These are phyloP conservation scores for Patella depressa DNA, from an alignment of 2,888 invertebrate genomes.

Conservation along the genomic window DNA sequence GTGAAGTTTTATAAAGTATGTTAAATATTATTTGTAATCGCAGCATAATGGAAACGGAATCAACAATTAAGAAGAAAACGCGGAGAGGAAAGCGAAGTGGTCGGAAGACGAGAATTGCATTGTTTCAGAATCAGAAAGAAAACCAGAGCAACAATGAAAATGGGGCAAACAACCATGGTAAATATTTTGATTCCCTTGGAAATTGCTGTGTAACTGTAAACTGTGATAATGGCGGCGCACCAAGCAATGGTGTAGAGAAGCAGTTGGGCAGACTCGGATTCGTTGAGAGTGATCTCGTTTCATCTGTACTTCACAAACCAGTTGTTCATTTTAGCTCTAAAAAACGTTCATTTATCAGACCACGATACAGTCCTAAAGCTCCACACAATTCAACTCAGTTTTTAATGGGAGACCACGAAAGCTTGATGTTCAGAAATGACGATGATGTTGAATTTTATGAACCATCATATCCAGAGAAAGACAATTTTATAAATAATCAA, in stretches of 20 bases:
- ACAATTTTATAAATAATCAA: neutral
- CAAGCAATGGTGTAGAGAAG: neutral
- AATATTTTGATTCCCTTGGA: neutral
- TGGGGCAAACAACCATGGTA: neutral
- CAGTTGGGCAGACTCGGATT: neutral
- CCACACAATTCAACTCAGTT: constrained; percentile 55
- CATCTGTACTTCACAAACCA: neutral
- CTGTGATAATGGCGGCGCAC: neutral
- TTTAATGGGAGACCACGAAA: constrained; percentile 49
- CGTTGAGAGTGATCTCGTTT: neutral
- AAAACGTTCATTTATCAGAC: constrained; percentile 23
- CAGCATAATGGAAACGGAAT: neutral
- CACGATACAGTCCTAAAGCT: constrained; percentile 52
- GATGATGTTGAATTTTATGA: constrained; percentile 28
- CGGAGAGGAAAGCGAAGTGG: constrained; percentile 28
- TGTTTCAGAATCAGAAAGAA: neutral
- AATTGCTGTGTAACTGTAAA: neutral
- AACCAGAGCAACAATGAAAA: neutral
- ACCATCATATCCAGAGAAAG: constrained; percentile 4
- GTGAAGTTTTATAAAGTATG: too few relatives aligned
- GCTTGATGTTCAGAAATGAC: constrained; percentile 24
- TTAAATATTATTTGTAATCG: too few relatives aligned
- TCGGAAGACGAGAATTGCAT: constrained; percentile 3
- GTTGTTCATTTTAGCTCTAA: neutral
- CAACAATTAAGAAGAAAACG: constrained; percentile 26